phyloP scores from a whole-genome alignment of 2,797 vertebrate species.

The Oreochromis grahami region DNA sequence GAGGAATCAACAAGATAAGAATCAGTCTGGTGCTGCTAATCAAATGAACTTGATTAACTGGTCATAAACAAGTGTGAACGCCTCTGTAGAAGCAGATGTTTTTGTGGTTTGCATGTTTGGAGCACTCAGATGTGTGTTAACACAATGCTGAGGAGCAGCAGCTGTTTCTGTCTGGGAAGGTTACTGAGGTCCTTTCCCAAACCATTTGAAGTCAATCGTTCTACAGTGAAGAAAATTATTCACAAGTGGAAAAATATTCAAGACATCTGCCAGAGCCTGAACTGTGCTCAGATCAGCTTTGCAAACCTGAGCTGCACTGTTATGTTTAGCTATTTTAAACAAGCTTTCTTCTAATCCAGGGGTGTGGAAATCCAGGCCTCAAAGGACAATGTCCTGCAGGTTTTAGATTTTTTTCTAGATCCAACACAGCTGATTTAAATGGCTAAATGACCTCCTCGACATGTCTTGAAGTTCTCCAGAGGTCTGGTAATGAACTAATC shows the following conservation, averaged over 20 bases:
- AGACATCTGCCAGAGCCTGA: not conserved
- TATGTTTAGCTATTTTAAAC: not conserved
- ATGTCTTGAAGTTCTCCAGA: not conserved
- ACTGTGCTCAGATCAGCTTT: not conserved
- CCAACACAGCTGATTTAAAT: not conserved
- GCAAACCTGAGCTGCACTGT: rapidly evolving
- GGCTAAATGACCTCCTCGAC: rapidly evolving
- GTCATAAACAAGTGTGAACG: rapidly evolving
- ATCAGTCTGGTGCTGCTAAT: not conserved
- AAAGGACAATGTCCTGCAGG: not conserved
- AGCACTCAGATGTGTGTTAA: rapidly evolving
- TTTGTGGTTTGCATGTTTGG: not conserved
- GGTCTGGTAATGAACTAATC: rapidly evolving
- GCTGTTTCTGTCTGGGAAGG: not conserved
- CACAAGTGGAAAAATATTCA: not conserved
- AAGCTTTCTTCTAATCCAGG: not conserved
- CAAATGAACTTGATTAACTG: not conserved
- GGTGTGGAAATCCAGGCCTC: not conserved
- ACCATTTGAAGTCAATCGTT: rapidly evolving
- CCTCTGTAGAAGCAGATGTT: not conserved
- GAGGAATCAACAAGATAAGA: not conserved
- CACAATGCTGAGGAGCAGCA: not conserved
- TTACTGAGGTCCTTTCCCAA: not conserved
- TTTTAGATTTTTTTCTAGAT: not conserved
- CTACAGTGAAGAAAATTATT: not conserved